Evolutionary conservation across 64 coral and sea anemone species (phyloP).

Genomic region (Orbicella faveolata): DNA sequence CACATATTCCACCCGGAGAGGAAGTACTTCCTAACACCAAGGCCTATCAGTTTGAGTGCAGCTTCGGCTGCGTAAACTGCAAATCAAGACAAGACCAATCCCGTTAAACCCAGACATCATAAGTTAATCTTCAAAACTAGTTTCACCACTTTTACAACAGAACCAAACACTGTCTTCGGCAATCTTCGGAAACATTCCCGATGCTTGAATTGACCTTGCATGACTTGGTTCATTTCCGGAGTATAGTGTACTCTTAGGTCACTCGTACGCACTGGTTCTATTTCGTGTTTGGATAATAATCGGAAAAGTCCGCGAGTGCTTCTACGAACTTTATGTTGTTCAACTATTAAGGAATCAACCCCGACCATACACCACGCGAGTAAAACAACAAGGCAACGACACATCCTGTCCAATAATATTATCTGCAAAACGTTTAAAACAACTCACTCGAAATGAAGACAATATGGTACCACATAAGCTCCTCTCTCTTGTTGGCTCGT

Average conservation of each 20-base stretch:
- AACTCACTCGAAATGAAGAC: constrained; percentile 49
- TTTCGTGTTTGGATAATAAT: no score
- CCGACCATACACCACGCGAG: not conserved
- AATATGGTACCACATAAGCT: constrained; percentile 49
- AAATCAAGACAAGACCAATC: not conserved
- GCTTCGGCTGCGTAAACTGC: constrained; percentile 89
- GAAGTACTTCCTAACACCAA: constrained; percentile 80
- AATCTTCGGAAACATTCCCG: no score
- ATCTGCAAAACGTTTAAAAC: not conserved
- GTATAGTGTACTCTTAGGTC: no score
- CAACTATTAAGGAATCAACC: not conserved
- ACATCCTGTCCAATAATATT: not conserved
- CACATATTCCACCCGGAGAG: constrained; percentile 90
- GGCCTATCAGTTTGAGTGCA: constrained; percentile 77
- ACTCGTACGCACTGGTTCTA: no score
- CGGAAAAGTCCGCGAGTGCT: no score
- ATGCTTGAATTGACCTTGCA: no score
- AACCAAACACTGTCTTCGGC: no score
- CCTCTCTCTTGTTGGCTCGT: not conserved
- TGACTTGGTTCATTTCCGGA: no score
- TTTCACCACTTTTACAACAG: not conserved
- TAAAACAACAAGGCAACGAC: not conserved
- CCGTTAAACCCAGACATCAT: not conserved
- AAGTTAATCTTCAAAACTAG: not conserved
- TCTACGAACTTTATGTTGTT: not conserved